These are phyloP conservation scores for Hipparchia sbordonii DNA, from an alignment of 2,888 invertebrate genomes.

Conservation along the genomic window DNA sequence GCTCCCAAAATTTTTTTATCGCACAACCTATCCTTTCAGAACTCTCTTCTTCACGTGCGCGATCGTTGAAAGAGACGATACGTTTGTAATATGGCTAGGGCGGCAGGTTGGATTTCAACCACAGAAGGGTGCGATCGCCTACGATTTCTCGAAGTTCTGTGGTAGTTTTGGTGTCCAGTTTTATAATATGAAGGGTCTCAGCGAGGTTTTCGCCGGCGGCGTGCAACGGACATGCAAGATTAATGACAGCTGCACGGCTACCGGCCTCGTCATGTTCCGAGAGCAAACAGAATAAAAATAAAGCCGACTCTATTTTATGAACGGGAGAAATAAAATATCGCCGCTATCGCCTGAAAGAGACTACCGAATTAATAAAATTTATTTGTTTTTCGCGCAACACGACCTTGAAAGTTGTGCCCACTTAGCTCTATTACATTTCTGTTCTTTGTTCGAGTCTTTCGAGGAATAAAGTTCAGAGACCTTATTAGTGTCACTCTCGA, in stretches of 20 bases:
- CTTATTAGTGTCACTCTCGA: too few species aligned
- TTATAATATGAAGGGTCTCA: conserved; percentile 5
- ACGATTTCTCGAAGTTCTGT: too few species aligned
- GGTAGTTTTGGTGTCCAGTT: too few species aligned
- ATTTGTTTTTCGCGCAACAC: conserved; percentile 7
- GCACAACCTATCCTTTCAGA: too few species aligned
- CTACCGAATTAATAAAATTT: conserved; percentile 9
- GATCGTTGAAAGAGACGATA: too few species aligned
- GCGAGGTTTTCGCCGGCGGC: conserved; percentile 23
- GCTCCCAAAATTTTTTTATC: too few species aligned
- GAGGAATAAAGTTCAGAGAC: too few species aligned
- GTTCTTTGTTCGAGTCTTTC: not conserved
- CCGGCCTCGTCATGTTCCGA: conserved; percentile 24
- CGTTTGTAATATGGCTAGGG: too few species aligned
- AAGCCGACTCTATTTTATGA: conserved; percentile 17
- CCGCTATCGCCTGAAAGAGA: conserved; percentile 6
- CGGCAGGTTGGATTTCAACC: too few species aligned
- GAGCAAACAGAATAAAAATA: conserved; percentile 19
- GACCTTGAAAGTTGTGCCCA: conserved; percentile 1
- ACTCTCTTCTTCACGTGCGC: too few species aligned
- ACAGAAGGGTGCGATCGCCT: too few species aligned
- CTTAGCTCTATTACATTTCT: not conserved
- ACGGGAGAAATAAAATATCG: conserved; percentile 12
- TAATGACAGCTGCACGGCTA: conserved; percentile 25
- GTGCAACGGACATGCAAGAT: conserved; percentile 29